phyloP scores from a whole-genome alignment of 37 sponge, comb jelly and placozoan species.

The Lycopodina hypogea region DNA sequence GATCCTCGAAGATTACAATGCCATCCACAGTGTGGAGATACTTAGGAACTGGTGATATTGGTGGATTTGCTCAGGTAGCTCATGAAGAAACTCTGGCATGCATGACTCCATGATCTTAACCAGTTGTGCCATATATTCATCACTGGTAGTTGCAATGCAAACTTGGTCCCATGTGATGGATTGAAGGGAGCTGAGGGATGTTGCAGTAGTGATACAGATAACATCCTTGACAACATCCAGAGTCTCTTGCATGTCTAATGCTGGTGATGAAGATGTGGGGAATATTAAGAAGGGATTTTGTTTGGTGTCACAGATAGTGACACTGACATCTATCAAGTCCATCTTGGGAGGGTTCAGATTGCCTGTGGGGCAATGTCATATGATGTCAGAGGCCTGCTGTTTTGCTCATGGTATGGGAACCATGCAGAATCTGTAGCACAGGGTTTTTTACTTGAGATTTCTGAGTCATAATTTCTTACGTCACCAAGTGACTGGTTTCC shows the following conservation, averaged over 20 bases:
- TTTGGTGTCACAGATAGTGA: no score
- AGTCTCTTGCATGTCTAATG: background rate
- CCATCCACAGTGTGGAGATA: slow-evolving; percentile 41
- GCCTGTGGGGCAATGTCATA: no score
- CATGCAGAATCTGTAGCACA: slow-evolving; percentile 26
- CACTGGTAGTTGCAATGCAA: slow-evolving; percentile 9
- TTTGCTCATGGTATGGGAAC: slow-evolving; percentile 37
- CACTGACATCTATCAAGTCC: no score
- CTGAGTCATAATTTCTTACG: no score
- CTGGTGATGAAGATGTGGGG: slow-evolving; percentile 19
- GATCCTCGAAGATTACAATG: slow-evolving; percentile 30
- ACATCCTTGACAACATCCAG: background rate
- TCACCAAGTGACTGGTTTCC: no score
- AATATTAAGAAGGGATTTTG: slow-evolving; percentile 7
- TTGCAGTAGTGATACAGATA: background rate
- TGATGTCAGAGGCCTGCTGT: slow-evolving; percentile 20
- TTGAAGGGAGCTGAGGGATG: slow-evolving; percentile 10
- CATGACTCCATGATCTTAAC: slow-evolving; percentile 31
- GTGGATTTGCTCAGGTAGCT: slow-evolving; percentile 18
- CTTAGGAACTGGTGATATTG: slow-evolving; percentile 43
- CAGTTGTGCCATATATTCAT: slow-evolving; percentile 18
- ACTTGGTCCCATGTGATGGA: slow-evolving; percentile 35
- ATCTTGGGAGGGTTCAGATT: no score
- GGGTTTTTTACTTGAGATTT: slow-evolving; percentile 37
- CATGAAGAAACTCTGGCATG: slow-evolving; percentile 18